Evolutionary conservation across 2,113 vertebrate genomes (phyloP), one percentile per base, ranked within the genome.

Genomic region (Lasiurus cinereus): DNA sequence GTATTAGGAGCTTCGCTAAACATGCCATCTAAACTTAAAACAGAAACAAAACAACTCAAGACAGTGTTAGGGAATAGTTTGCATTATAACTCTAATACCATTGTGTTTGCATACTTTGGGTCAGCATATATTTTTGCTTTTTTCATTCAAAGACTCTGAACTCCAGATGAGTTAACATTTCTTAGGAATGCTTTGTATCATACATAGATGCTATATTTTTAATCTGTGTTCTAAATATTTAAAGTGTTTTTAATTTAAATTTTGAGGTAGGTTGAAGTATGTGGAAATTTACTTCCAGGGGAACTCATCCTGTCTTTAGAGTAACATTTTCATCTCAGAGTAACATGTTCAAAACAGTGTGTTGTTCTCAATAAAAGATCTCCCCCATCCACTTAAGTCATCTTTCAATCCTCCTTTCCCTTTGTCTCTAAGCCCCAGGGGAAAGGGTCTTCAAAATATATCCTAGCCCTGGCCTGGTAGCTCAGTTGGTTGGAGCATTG

Each of bases 191-290:
- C 33, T 80, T 91, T 73, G 59, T 52, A 72, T 52, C 21, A 33
- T 21, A 89, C 21, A 33, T 21, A 89, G 24, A 33, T 80, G 16
- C 48, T 78, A 76, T 0, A 12, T 46, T 76, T 72, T 33, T 52
- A 88, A 43, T 36, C 11, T 59, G 6, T 78, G 56, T 73, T 93
- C 33, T 59, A 66, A 79, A 89, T 70, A 67, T 54, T 93, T 62
- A 21, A 59, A 43, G 83, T 67, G 33, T 54, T 80, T 69, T 85
- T 8, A 50, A 24, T 36, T 90, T 88, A 84, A 64, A 90, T 95
- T 83, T 56, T 69, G 36, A 96, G 48, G 70, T 36, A 46, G 33
- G 11, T 87, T 39, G 18, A 88, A 82, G 43, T 72, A 29, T 56
- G 7, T 90, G 85, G 29, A 78, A 79, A n/a, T 90, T 73, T 90